These are phyloP conservation scores for Uloborus diversus DNA, from an alignment of 1,140 invertebrate genomes.

Conservation along the genomic window DNA sequence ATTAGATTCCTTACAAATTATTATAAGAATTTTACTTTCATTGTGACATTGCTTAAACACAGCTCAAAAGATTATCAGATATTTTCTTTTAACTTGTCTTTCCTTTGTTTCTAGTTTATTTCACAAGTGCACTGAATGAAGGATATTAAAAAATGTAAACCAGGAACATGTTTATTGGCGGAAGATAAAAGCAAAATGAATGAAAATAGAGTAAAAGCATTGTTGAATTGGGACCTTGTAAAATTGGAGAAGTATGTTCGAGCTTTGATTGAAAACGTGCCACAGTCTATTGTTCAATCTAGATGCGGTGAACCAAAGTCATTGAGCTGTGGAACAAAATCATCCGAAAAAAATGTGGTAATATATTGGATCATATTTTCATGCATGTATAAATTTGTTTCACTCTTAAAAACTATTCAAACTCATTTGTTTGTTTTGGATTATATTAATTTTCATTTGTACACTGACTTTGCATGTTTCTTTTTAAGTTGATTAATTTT, in stretches of 20 bases:
- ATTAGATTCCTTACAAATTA: too few species aligned
- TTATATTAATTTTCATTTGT: background rate
- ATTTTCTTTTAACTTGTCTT: too few species aligned
- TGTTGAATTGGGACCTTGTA: slow-evolving; percentile 75
- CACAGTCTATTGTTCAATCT: slow-evolving; percentile 89
- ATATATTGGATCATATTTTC: slow-evolving; percentile 58
- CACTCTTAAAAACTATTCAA: background rate
- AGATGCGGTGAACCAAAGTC: slow-evolving; percentile 83
- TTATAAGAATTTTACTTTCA: too few species aligned
- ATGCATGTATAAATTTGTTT: background rate
- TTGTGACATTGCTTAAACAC: too few species aligned
- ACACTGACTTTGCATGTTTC: background rate
- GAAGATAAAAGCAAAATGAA: too few species aligned
- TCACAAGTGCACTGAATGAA: too few species aligned
- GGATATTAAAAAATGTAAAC: too few species aligned
- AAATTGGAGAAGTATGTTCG: slow-evolving; percentile 88
- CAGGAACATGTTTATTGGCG: too few species aligned
- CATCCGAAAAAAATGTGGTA: slow-evolving; percentile 80
- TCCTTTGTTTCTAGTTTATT: too few species aligned
- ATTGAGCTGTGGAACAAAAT: slow-evolving; percentile 78
- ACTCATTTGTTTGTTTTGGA: background rate
- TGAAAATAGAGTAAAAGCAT: too few species aligned
- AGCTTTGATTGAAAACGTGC: slow-evolving; percentile 84
- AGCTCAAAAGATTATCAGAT: too few species aligned
- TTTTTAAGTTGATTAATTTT: background rate